phyloP scores from a whole-genome alignment of 2,797 vertebrate species.

The Cyclura pinguis region DNA sequence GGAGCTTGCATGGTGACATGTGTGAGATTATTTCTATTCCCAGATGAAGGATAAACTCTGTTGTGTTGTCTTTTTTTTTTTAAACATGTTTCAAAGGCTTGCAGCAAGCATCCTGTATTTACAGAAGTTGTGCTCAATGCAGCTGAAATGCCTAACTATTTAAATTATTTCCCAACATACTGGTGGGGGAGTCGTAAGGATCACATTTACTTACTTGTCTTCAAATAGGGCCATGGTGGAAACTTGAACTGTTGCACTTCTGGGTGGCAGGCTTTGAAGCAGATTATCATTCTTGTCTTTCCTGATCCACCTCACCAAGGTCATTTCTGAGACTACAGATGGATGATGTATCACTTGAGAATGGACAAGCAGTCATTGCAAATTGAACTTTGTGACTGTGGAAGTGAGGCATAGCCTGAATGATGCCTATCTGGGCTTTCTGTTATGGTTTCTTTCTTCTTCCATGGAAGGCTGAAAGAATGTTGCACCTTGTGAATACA shows the following conservation, averaged over 20 bases:
- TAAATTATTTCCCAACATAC: background rate
- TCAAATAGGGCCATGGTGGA: background rate
- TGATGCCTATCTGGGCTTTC: background rate
- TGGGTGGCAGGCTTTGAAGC: background rate
- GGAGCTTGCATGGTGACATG: background rate
- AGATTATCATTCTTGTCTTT: background rate
- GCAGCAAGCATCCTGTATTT: background rate
- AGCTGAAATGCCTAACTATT: conserved; percentile 10
- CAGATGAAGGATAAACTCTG: background rate
- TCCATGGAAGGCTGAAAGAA: background rate
- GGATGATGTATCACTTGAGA: background rate
- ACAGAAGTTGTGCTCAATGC: background rate
- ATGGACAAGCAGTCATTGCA: background rate
- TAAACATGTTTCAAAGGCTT: background rate
- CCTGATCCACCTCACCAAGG: background rate
- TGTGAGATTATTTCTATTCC: background rate
- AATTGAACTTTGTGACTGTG: background rate
- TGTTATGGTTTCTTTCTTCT: background rate
- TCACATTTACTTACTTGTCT: background rate
- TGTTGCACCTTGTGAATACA: no score
- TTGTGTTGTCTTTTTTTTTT: background rate
- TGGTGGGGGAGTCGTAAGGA: background rate
- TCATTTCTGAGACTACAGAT: background rate
- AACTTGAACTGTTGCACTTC: background rate
- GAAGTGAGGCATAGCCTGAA: background rate